Conservation (phyloP, 2,888 invertebrate genomes). For the Thyatira batis region DNA sequence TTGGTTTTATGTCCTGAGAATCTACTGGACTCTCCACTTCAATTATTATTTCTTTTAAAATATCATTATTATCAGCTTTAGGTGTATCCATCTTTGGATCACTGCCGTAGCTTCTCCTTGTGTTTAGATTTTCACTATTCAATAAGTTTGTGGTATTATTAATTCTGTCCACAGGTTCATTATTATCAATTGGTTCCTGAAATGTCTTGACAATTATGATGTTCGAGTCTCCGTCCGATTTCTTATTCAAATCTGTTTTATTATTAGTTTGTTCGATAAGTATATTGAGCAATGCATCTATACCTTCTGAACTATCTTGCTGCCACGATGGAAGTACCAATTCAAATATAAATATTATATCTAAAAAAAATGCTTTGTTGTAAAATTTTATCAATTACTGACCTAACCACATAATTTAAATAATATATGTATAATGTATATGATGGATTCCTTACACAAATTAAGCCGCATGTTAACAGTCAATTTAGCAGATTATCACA, state of each 20-base stretch:
- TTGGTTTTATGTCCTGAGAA: neutral
- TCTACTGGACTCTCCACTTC: neutral
- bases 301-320: conserved; percentile 23
- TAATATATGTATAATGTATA: conserved; percentile 5
- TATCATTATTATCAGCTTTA: conserved; percentile 5
- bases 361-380: neutral
- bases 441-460: conserved; percentile 39
- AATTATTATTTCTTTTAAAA: conserved; percentile 8
- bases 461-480: conserved; percentile 38
- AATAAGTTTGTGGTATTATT: neutral
- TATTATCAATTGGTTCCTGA: conserved; percentile 6
- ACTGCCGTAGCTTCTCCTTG: neutral
- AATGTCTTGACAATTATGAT: conserved; percentile 34
- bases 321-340: conserved; percentile 1
- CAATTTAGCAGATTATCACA: conserved; percentile 30
- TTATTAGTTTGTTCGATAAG: conserved; percentile 29
- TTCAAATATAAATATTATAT: neutral
- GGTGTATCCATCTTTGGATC: neutral
- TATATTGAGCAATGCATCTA: conserved; percentile 34
- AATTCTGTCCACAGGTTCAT: neutral
- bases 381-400: too few relatives aligned
- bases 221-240: conserved; percentile 33
- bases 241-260: conserved; percentile 3
- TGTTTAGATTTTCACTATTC: neutral
- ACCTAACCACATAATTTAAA: too few relatives aligned